These are phyloP conservation scores for Pollachius pollachius DNA, from an alignment of 2,113 vertebrate species.

Conservation along the genomic window DNA sequence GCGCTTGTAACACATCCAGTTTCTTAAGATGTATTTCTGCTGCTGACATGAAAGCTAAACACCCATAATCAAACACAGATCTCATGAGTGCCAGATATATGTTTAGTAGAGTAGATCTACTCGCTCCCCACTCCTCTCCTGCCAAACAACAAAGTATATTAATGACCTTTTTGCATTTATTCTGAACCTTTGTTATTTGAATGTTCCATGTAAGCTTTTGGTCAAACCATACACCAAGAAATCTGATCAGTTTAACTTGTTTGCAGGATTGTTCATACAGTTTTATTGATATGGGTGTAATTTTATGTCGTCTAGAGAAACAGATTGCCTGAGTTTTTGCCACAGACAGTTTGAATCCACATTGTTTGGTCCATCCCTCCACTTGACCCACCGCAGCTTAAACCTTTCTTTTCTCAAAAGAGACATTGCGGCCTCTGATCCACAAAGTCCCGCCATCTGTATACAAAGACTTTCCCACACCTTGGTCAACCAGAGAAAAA, in stretches of 20 bases:
- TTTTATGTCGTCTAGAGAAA: background rate
- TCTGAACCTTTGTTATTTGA: background rate
- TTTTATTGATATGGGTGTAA: background rate
- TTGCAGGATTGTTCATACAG: slow-evolving; percentile 3
- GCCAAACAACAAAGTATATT: background rate
- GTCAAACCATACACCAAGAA: slow-evolving; percentile 8
- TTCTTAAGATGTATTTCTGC: too few relatives aligned
- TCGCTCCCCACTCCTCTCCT: background rate
- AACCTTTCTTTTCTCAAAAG: background rate
- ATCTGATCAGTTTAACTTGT: slow-evolving; percentile 3
- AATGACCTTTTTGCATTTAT: slow-evolving; percentile 15
- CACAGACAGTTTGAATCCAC: too few relatives aligned
- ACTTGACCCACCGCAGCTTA: background rate
- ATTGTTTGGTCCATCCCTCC: too few relatives aligned
- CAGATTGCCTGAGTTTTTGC: too few relatives aligned
- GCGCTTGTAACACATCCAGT: background rate
- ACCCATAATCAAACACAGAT: too few relatives aligned
- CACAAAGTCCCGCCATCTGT: background rate
- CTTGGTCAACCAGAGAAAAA: background rate
- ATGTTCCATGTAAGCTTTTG: background rate
- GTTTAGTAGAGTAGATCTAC: background rate
- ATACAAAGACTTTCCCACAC: background rate
- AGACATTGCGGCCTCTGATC: background rate
- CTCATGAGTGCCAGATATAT: too few relatives aligned
- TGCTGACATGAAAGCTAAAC: too few relatives aligned